Conservation (phyloP, 2,888 invertebrate species). For the Baccha elongata region DNA sequence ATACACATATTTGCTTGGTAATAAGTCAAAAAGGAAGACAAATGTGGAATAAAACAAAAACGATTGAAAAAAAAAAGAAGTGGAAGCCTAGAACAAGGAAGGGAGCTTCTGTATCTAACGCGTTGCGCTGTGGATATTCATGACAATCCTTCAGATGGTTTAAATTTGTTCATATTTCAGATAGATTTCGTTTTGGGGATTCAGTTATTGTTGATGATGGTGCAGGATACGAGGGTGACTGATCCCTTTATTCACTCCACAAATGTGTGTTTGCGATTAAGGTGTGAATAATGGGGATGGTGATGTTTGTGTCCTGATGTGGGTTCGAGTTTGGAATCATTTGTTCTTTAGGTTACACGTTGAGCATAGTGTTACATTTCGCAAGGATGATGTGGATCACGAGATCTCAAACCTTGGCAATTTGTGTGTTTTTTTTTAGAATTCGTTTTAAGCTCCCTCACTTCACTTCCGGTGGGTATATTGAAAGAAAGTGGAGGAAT, state of each 20-base stretch:
- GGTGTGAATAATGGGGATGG: slow-evolving; percentile 65
- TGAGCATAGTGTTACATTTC: slow-evolving; percentile 41
- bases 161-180: slow-evolving; percentile 69
- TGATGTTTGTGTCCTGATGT: slow-evolving; percentile 33
- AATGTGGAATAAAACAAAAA: slow-evolving; percentile 47
- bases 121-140: slow-evolving; percentile 59
- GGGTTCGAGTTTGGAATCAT: slow-evolving; percentile 37
- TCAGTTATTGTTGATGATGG: slow-evolving; percentile 15
- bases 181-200: slow-evolving; percentile 56
- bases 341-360: slow-evolving; percentile 45
- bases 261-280: slow-evolving; percentile 51
- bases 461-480: neutral
- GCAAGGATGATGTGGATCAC: too few species aligned
- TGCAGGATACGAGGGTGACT: neutral
- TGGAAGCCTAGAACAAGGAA: slow-evolving; percentile 27
- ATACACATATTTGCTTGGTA: slow-evolving; percentile 56
- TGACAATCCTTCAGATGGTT: slow-evolving; percentile 70
- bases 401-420: slow-evolving; percentile 45
- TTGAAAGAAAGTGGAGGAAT: neutral
- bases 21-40: slow-evolving; percentile 64
- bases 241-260: too few species aligned
- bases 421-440: slow-evolving; percentile 26
- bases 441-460: neutral
- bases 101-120: slow-evolving; percentile 25
- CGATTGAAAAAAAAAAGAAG: neutral